Evolutionary conservation across 2,113 vertebrate genomes (phyloP), one percentile per base, ranked within the genome.

Genomic region (Nerophis ophidion): DNA sequence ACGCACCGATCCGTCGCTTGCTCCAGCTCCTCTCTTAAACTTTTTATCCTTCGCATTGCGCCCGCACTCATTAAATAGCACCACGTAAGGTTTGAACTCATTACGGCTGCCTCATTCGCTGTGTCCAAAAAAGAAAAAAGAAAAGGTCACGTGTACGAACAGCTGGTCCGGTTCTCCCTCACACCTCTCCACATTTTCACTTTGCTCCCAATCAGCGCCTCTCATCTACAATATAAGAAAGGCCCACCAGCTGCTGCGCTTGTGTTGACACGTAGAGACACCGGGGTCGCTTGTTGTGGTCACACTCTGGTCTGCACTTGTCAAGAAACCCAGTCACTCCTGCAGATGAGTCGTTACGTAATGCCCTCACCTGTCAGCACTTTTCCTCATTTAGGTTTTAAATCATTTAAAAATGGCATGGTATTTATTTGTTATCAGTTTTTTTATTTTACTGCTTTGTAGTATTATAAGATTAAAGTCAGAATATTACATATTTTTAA

Each of bases 271-370:
- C 16, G 14, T 63, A 77, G 68, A 71, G 83, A 84, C 81, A 84
- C 45, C 0, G 70, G 79, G 76, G 78, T 71, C 68, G 61, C 66
- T 70, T 75, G 75, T 48, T 61, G 40, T 52, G 76, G 77, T 75
- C 59, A 35, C 19, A 63, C 53, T 74, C 70, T 67, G 73, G 81
- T 54, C 82, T 78, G 68, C 65, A 72, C 51, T 68, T 76, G 76
- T 80, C 76, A 79, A 58, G 71, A 72, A 65, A 57, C 70, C 68
- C 61, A 81, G 64, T 65, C 56, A 65, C 57, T 78, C 72, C 65
- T 63, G 74, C 74, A 82, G 80, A 79, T 82, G 72, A 77, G 54
- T 65, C 57, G 57, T 69, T 71, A 70, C 26, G 9, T 70, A 57
- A 65, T 48, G 61, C 70, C 49, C 61, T 66, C 65, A 70, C 8